Base-by-base conservation (phyloP, 2,888 invertebrate species). In the Drosophila conformis region DNA sequence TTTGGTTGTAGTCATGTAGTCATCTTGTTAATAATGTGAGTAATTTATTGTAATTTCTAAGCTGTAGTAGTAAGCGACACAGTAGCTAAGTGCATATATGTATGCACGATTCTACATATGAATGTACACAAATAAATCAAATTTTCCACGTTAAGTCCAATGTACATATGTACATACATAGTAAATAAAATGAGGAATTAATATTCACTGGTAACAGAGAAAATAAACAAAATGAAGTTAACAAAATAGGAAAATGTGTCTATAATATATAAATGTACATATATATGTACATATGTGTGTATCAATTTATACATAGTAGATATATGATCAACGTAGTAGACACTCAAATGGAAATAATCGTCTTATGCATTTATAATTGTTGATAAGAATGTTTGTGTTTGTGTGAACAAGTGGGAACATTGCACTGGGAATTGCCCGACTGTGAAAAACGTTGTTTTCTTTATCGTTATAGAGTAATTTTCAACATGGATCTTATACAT, bases 1-100 rank as follows among this genome's bases (percentile, higher is more conserved):
- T 68, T 71, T 63, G 60, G 71, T n/a, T 62, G 13, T 72, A 72
- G 62, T 52, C 53, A 72, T 64, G 73, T 78, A 61, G 49, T 38
- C 48, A 33, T 25, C 15, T 53, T 42, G 25, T 33, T 54, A 51
- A 29, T 73, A 66, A 46, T 63, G 62, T 74, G 62, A 62, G 62
- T 74, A 62, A 40, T 52, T 52, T 52, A 42, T 56, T 66, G 13
- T 73, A 60, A 66, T 73, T 38, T 56, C 36, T 65, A 58, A 42
- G 38, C 38, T 33, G 25, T 25, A 68, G 69, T 40, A 25, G 15
- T 52, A 52, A 57, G 54, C 54, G 6, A 40, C 6, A 25, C 42
- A 27, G 29, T 54, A 60, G 18, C 29, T 62, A 67, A 18, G 29
- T 25, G n/a, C 3, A 46, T 27, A 38, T 21, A 29, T 13, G 13